Conservation (phyloP, 2,888 invertebrate species). For the Poecilus cupreus region DNA sequence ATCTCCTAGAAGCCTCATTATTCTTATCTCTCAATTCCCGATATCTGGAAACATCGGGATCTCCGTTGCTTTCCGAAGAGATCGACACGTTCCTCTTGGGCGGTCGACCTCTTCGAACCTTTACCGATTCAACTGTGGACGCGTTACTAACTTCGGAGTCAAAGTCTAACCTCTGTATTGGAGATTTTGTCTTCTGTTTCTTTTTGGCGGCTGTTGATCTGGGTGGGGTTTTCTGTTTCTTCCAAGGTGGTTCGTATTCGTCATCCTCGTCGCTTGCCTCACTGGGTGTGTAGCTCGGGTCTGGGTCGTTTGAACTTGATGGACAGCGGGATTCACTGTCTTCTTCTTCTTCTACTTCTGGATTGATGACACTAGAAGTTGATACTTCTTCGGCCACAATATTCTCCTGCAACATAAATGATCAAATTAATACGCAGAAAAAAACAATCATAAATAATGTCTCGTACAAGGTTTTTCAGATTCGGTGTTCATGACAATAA, state of each 20-base stretch:
- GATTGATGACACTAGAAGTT: neutral
- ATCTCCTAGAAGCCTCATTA: slow-evolving; percentile 85
- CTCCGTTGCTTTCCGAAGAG: slow-evolving; percentile 70
- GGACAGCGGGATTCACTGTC: slow-evolving; percentile 46
- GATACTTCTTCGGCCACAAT: slow-evolving; percentile 60
- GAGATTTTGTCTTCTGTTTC: slow-evolving; percentile 49
- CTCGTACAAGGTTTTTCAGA: too few relatives aligned
- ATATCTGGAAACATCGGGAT: slow-evolving; percentile 76
- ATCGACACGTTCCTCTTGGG: slow-evolving; percentile 75
- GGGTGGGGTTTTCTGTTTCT: slow-evolving; percentile 59
- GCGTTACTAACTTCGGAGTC: slow-evolving; percentile 64
- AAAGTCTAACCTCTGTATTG: neutral
- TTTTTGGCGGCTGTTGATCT: slow-evolving; percentile 60
- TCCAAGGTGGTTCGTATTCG: slow-evolving; percentile 68
- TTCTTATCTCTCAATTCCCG: slow-evolving; percentile 84
- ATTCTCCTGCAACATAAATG: slow-evolving; percentile 64
- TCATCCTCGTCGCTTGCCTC: slow-evolving; percentile 68
- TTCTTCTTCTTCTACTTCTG: slow-evolving; percentile 62
- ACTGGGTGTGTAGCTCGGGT: slow-evolving; percentile 28
- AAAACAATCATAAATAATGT: neutral
- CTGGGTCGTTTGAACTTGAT: slow-evolving; percentile 7
- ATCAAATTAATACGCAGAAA: neutral
- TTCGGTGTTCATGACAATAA: neutral
- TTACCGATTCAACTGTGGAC: slow-evolving; percentile 49
- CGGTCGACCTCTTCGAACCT: slow-evolving; percentile 74